A percentile compares a stretch with the other conserved stretches of the same genome.
These are phyloP conservation scores for Asarcornis scutulata DNA, from an alignment of 2,113 vertebrate species.

Conservation along the genomic window DNA sequence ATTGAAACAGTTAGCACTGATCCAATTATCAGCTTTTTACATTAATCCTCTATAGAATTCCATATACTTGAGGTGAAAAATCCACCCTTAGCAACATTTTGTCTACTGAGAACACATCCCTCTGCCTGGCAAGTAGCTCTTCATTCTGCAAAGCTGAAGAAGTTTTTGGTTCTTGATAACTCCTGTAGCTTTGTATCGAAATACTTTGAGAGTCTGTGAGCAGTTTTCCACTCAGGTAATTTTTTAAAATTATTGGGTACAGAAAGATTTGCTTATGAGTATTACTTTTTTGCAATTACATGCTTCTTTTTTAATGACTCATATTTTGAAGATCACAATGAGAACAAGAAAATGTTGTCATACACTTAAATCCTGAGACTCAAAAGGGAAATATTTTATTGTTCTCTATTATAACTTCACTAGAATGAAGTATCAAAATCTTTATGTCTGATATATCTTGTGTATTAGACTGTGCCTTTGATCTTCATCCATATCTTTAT, in stretches of 20 bases:
- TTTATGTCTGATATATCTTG: slow-evolving; percentile 29
- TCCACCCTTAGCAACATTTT: neutral
- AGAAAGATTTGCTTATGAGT: neutral
- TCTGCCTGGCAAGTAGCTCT: neutral
- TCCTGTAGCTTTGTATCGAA: neutral
- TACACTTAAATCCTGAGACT: neutral
- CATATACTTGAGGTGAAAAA: neutral
- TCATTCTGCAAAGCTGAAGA: neutral
- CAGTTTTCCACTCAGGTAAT: neutral
- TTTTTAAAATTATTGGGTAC: neutral
- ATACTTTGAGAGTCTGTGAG: neutral
- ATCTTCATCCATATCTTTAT: slow-evolving; percentile 20
- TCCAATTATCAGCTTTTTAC: neutral
- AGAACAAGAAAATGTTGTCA: slow-evolving; percentile 39
- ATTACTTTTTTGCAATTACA: neutral
- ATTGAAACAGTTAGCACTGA: neutral
- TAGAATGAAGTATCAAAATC: slow-evolving; percentile 22
- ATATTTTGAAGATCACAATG: slow-evolving; percentile 10
- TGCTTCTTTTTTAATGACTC: neutral
- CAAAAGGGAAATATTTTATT: slow-evolving; percentile 11
- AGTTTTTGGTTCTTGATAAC: neutral
- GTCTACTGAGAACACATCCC: neutral
- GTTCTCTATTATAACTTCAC: slow-evolving; percentile 6
- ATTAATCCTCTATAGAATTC: neutral
- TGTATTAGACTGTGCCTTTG: slow-evolving; percentile 22